Evolutionary conservation across 2,797 vertebrate species (phyloP), one percentile per base, ranked within the genome.

Genomic region (Furcifer pardalis): DNA sequence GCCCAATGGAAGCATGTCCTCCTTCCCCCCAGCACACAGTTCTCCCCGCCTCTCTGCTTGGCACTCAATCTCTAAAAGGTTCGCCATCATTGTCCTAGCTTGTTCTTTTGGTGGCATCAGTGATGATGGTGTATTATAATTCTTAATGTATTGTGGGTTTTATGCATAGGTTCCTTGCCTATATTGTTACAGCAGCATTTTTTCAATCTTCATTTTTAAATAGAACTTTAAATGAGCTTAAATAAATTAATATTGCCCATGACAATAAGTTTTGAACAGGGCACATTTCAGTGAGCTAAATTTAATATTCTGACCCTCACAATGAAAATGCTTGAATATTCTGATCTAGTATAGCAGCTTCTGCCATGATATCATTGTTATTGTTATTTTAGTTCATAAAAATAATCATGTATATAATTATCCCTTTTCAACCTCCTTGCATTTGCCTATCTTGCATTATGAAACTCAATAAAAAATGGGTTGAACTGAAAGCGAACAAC

Each of bases 361-460:
- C 86, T 93, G 83, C 68, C 63, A 86, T 65, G 56, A 85, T 42
- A 91, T 86, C 44, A 44, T 80, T 84, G 63, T 32, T 83, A 88
- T 87, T 89, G 77, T 86, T 86, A 83, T 5, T 73, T 5, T 78
- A 86, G 80, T 90, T 83, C 92, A 81, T 3, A 63, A 77, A 87
- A 91, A 92, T 89, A 91, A 91, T 86, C 89, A 75, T 84, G 69
- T 73, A 32, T 72, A 89, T 89, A 91, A 93, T 91, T 91, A 89
- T 69, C n/a, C 35, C 60, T 32, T 92, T 91, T 91, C 80, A n/a
- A 23, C 77, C 79, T 79, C 69, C 84, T 90, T 85, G 65, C 72
- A 71, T 81, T 77, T 86, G 56, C 73, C 73, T 86, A 84, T 86
- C 84, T 85, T 42, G 19, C 84, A 78, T 87, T 91, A 87, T 77